Evolutionary conservation across 2,113 vertebrate species (phyloP).

Genomic region (Gallinago undulata): DNA sequence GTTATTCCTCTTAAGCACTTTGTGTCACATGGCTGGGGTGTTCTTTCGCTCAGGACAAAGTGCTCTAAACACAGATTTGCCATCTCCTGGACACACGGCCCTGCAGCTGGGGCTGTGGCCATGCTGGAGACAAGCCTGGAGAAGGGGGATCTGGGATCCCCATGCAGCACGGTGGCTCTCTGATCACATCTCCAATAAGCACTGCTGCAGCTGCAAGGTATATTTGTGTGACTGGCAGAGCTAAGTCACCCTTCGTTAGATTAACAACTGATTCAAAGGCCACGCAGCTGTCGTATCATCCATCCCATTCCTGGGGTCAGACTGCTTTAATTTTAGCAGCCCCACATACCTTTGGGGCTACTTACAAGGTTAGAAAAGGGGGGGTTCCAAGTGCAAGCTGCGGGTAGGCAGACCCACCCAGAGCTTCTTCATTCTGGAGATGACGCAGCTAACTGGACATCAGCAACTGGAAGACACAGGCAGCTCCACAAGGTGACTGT

Average conservation of each 20-base stretch:
- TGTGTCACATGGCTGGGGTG: neutral
- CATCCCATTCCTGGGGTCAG: neutral
- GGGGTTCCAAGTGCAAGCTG: constrained; percentile 30
- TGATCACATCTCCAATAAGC: neutral
- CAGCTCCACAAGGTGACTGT: neutral
- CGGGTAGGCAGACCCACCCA: neutral
- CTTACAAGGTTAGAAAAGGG: constrained; percentile 38
- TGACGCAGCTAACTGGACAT: neutral
- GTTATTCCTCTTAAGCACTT: neutral
- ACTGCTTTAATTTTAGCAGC: constrained; percentile 53
- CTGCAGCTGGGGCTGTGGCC: neutral
- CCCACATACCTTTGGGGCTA: neutral
- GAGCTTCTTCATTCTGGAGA: neutral
- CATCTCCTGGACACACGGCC: fast-evolving
- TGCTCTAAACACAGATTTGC: neutral
- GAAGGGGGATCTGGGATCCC: neutral
- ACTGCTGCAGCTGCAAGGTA: neutral
- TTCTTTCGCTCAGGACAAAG: neutral
- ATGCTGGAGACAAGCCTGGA: neutral
- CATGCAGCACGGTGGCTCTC: neutral
- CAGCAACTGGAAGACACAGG: neutral
- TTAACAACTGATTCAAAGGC: constrained; percentile 14
- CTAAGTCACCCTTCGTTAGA: neutral
- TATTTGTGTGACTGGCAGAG: neutral
- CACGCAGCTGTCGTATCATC: constrained; percentile 39